Conservation (phyloP, 2,113 vertebrate genomes). For the Elachura formosa region DNA sequence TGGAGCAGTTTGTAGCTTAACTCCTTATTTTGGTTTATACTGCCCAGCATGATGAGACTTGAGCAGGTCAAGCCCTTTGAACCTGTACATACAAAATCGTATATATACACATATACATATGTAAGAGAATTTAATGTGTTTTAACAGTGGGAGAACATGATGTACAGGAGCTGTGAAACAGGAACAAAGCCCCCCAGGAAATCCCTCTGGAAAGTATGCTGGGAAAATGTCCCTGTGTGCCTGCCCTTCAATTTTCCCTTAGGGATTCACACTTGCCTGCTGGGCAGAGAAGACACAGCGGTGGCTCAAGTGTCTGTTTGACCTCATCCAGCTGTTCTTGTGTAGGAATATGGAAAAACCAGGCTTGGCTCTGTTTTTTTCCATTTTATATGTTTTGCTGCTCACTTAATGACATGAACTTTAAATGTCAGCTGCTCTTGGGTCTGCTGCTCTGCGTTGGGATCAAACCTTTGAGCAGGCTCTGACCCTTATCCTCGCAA, state of each 20-base stretch:
- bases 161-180: background rate
- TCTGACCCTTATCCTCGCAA: background rate
- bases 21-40: background rate
- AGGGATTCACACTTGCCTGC: background rate
- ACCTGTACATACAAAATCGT: too few species aligned
- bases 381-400: background rate
- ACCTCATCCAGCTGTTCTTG: background rate
- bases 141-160: fast-evolving
- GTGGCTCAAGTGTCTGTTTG: background rate
- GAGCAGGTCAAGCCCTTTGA: background rate
- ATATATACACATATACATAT: too few species aligned
- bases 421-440: background rate
- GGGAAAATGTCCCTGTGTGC: background rate
- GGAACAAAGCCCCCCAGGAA: fast-evolving
- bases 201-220: background rate
- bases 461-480: background rate
- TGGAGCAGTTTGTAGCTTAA: background rate
- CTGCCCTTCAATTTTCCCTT: background rate
- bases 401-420: background rate
- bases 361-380: background rate
- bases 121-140: background rate
- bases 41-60: background rate
- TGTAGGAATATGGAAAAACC: background rate
- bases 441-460: fast-evolving
- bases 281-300: background rate